A percentile compares a stretch with the other conserved stretches of the same genome.
phyloP scores from a whole-genome alignment of 2,113 vertebrate species.

The Psilopogon haemacephalus region DNA sequence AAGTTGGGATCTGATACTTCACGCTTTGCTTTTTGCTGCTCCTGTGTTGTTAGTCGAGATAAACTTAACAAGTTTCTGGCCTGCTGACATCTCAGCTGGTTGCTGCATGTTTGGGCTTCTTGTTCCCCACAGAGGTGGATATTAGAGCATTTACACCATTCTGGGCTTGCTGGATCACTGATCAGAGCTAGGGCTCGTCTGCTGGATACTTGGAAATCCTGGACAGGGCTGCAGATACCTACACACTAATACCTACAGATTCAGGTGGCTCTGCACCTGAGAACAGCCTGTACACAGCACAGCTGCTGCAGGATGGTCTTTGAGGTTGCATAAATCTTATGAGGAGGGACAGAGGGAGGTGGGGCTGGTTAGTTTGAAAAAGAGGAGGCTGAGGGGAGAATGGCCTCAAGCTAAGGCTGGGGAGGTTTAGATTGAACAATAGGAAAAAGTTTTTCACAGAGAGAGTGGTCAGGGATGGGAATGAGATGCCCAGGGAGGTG shows the following conservation, averaged over 20 bases:
- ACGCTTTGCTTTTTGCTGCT: fast-evolving
- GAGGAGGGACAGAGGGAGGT: no score
- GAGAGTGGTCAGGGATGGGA: no score
- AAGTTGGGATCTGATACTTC: fast-evolving
- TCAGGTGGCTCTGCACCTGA: neutral
- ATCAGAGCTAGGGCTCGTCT: neutral
- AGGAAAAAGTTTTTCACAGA: no score
- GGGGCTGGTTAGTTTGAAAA: no score
- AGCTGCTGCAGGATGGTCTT: neutral
- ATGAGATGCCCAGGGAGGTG: no score
- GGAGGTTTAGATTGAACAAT: no score
- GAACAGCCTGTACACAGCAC: neutral
- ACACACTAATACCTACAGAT: neutral
- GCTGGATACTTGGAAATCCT: neutral
- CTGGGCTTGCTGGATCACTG: neutral
- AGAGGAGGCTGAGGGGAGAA: no score
- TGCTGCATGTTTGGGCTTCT: neutral
- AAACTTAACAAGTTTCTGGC: no score
- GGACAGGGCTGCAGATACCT: neutral
- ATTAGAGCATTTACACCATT: neutral
- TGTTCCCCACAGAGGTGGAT: constrained; percentile 25
- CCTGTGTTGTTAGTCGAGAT: neutral
- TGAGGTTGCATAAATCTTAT: neutral
- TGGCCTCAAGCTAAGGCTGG: no score
- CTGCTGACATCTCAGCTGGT: neutral